Evolutionary conservation across 2,113 vertebrate species (phyloP), one percentile per base, ranked within the genome.

Genomic region (Phalacrocorax carbo): DNA sequence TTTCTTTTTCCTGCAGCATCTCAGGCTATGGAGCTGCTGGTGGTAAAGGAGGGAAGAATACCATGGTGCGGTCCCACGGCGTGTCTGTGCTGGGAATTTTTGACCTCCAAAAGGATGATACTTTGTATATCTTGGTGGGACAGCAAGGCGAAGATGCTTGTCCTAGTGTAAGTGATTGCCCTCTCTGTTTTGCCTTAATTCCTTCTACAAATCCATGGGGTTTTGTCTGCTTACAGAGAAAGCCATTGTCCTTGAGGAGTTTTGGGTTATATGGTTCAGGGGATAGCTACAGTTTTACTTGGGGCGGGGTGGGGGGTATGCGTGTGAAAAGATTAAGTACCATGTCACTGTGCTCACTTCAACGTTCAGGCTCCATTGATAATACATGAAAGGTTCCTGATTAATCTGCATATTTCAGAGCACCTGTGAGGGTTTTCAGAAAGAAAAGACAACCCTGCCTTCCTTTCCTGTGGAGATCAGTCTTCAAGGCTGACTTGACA

Each of bases 121-220:
- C 97, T 5, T 97, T 99, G 13, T 98, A 99, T 86, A 99, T 99
- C 96, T 98, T 99, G 97, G 99, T 99, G 48, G 99, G 99, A 94
- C 99, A 99, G 78, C 98, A 99, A 96, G 99, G 99, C 75, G 99
- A 99, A 93, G 99, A 99, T 16, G 99, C 99, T 42, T 99, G 99
- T 66, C 99, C 99, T 71, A 99, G 98, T 36, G 99, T 99, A 97
- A 99, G 99, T 98, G 79, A 61, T 54, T 72, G 22, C 17, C 44
- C 15, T 87, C 93, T 79, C 40, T 76, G 19, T 42, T 83, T 94
- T 88, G 15, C 32, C 19, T 76, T 84, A 80, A 55, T 69, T 13
- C 4, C 10, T 81, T 75, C 64, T 72, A n/a, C 10, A 15, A 65
- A 40, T 82, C 10, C 6, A 19, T 15, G 9, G 20, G 62, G 19